A percentile compares a stretch with the other conserved stretches of the same genome.
Evolutionary conservation across 2,888 invertebrate genomes (phyloP).

Genomic region (Protodeltote pygarga): DNA sequence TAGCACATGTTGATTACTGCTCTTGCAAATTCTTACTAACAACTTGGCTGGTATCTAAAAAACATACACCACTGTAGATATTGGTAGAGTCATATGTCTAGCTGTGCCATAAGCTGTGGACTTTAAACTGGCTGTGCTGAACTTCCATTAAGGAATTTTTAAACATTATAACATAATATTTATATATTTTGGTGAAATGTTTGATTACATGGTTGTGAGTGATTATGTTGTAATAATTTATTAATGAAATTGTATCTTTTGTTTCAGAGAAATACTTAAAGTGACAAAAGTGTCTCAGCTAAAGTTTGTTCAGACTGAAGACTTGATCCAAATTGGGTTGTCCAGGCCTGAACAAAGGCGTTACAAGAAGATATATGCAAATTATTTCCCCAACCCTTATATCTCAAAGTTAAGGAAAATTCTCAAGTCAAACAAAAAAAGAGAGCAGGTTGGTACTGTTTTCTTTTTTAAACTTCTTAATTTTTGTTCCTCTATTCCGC

Average conservation of each 20-base stretch:
- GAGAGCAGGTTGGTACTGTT: constrained; percentile 74
- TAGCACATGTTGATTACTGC: too few species aligned
- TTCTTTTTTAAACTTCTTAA: neutral
- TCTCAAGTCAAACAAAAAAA: constrained; percentile 88
- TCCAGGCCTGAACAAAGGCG: constrained; percentile 98
- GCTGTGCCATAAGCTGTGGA: too few species aligned
- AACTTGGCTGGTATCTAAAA: too few species aligned
- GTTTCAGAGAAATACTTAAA: constrained; percentile 94
- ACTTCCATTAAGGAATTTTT: too few species aligned
- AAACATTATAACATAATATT: too few species aligned
- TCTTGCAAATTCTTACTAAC: too few species aligned
- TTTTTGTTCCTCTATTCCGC: neutral
- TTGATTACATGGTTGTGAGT: too few species aligned
- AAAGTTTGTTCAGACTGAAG: constrained; percentile 97
- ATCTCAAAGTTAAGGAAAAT: constrained; percentile 96
- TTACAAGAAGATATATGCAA: constrained; percentile 96
- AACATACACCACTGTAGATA: too few species aligned
- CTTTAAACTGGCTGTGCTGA: too few species aligned
- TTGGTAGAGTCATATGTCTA: too few species aligned
- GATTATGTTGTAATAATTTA: neutral
- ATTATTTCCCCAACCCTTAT: constrained; percentile 97
- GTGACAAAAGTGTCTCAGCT: constrained; percentile 95
- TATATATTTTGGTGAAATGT: too few species aligned
- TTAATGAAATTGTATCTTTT: constrained; percentile 27
- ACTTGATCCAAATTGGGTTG: constrained; percentile 96